Evolutionary conservation across 2,113 vertebrate species (phyloP).

Genomic region (Puffinus mauretanicus): DNA sequence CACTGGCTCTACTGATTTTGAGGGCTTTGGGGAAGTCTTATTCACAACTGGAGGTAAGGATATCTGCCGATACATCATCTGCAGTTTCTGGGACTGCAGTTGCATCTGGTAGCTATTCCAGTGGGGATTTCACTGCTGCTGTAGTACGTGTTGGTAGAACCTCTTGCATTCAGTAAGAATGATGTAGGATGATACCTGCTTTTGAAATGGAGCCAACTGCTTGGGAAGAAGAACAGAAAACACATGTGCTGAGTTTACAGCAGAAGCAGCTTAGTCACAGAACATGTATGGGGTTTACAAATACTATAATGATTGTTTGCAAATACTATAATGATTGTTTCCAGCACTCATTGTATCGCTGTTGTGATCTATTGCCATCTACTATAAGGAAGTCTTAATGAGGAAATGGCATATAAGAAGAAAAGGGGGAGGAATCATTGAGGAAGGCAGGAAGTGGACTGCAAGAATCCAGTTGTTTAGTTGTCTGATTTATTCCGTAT

Average conservation of each 20-base stretch:
- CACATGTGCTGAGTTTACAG: background rate
- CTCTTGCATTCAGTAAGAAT: background rate
- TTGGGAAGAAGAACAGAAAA: background rate
- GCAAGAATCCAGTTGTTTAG: background rate
- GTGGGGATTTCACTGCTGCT: background rate
- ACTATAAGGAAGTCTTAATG: background rate
- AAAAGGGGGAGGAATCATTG: background rate
- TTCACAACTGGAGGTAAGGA: background rate
- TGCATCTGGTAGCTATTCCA: background rate
- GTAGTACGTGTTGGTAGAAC: background rate
- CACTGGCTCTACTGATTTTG: background rate
- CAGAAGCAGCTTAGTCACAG: background rate
- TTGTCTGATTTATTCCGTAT: background rate
- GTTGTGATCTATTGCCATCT: background rate
- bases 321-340: background rate
- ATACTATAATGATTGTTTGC: background rate
- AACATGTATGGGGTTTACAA: accelerated
- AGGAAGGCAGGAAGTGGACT: background rate
- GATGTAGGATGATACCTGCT: background rate
- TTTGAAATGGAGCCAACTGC: background rate
- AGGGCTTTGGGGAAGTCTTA: background rate
- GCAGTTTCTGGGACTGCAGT: background rate
- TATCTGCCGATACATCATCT: background rate
- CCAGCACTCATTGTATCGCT: background rate
- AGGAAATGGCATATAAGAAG: background rate